phyloP scores from a whole-genome alignment of 2,888 invertebrate genomes.

The Agrilus cyanescens region DNA sequence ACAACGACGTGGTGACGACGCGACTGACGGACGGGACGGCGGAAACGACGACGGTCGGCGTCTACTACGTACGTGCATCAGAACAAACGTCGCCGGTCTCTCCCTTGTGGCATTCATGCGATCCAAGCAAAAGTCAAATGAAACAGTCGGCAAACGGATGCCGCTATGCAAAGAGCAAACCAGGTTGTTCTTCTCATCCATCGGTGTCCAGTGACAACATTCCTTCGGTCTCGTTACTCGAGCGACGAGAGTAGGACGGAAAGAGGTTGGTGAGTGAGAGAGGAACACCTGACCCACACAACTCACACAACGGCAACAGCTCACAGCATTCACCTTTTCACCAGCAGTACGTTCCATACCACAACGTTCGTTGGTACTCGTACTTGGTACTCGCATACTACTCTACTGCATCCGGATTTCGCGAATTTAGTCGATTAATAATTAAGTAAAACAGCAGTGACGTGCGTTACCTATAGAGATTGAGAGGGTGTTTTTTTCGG shows the following conservation, averaged over 20 bases:
- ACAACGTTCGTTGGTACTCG: too few species aligned
- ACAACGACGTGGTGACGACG: too few species aligned
- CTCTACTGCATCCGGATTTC: not conserved
- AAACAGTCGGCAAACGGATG: conserved; percentile 4
- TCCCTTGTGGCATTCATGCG: not conserved
- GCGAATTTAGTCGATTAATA: not conserved
- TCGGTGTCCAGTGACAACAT: conserved; percentile 32
- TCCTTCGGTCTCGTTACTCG: conserved; percentile 23
- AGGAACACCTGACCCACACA: conserved; percentile 23
- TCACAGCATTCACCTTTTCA: too few species aligned
- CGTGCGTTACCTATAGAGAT: not conserved
- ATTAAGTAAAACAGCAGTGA: not conserved
- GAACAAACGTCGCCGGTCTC: too few species aligned
- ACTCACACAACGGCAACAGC: conserved; percentile 7
- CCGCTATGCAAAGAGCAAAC: conserved; percentile 20
- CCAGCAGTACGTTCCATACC: too few species aligned
- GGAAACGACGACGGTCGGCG: too few species aligned
- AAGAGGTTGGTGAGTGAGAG: conserved; percentile 12
- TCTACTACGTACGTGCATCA: too few species aligned
- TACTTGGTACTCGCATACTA: not conserved
- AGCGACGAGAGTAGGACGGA: conserved; percentile 14
- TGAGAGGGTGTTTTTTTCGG: conserved; percentile 11
- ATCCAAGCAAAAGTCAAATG: conserved; percentile 1
- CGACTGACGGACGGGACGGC: too few species aligned
- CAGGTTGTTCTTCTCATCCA: conserved; percentile 7